Percentiles rank a stretch among this genome's conserved stretches.
Conservation (phyloP, 2,797 vertebrate species). For the Okamejei kenojei region DNA sequence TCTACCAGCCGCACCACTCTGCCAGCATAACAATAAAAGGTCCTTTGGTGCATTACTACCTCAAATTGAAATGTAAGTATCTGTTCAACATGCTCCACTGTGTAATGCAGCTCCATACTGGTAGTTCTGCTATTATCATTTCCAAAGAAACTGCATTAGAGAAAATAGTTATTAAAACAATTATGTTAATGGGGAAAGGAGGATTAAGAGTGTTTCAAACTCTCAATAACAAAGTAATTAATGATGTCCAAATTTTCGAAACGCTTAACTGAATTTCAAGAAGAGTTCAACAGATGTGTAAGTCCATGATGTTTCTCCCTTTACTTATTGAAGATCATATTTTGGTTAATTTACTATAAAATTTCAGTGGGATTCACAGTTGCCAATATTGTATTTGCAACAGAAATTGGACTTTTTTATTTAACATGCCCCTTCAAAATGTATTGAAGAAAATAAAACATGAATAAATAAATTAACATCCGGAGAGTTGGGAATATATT, state of each 20-base stretch:
- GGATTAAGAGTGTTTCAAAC: no score
- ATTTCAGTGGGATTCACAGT: not conserved
- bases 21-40: no score
- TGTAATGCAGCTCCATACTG: not conserved
- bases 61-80: not conserved
- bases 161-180: no score
- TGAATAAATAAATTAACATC: not conserved
- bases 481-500: no score
- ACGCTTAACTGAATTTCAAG: no score
- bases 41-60: not conserved
- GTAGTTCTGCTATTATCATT: not conserved
- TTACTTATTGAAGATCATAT: not conserved
- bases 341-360: not conserved
- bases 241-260: no score
- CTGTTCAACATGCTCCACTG: not conserved
- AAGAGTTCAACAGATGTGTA: not conserved
- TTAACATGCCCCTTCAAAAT: not conserved
- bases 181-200: no score
- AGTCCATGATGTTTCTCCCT: not conserved
- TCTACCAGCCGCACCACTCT: no score
- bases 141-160: no score
- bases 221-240: no score
- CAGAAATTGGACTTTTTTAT: no score
- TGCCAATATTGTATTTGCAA: not conserved
- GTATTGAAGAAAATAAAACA: not conserved